A percentile compares a stretch with the other conserved stretches of the same genome.
These are phyloP conservation scores for Phaedon cochleariae DNA, from an alignment of 2,888 invertebrate genomes.

Conservation along the genomic window DNA sequence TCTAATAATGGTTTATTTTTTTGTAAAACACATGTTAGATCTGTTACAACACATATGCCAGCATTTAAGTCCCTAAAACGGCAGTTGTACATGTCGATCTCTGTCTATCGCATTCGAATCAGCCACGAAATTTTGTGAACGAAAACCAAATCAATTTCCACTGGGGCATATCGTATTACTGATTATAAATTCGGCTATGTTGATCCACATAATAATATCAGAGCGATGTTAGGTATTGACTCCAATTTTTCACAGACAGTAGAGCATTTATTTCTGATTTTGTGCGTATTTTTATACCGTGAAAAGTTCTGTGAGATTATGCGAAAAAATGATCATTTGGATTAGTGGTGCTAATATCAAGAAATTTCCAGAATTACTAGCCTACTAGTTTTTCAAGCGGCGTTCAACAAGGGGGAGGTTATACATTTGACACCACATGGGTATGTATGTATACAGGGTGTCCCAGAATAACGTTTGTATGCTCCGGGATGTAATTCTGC, in stretches of 20 bases:
- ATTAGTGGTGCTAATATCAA: too few relatives aligned
- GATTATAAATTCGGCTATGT: conserved; percentile 10
- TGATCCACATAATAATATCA: neutral
- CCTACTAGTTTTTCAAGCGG: too few relatives aligned
- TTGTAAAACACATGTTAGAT: conserved; percentile 38
- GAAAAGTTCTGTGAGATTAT: too few relatives aligned
- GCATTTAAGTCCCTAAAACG: neutral
- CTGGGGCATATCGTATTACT: conserved; percentile 34
- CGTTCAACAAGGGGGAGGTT: too few relatives aligned
- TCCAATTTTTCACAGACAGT: too few relatives aligned
- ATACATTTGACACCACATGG: too few relatives aligned
- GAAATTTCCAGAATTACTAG: too few relatives aligned
- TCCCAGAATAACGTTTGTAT: too few relatives aligned
- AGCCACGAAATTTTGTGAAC: conserved; percentile 5
- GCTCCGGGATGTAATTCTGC: too few relatives aligned
- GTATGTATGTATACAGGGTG: too few relatives aligned
- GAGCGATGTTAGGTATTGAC: neutral
- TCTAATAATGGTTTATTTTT: conserved; percentile 38
- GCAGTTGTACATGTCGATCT: conserved; percentile 20
- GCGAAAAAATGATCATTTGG: too few relatives aligned
- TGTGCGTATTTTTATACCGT: neutral
- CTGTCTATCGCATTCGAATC: conserved; percentile 18
- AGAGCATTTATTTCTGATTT: neutral
- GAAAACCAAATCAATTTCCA: conserved; percentile 18
- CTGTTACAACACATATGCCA: conserved; percentile 33